A percentile compares a stretch with the other conserved stretches of the same genome.
Evolutionary conservation across 1,140 invertebrate species (phyloP).

Genomic region (Marisa cornuarietis): DNA sequence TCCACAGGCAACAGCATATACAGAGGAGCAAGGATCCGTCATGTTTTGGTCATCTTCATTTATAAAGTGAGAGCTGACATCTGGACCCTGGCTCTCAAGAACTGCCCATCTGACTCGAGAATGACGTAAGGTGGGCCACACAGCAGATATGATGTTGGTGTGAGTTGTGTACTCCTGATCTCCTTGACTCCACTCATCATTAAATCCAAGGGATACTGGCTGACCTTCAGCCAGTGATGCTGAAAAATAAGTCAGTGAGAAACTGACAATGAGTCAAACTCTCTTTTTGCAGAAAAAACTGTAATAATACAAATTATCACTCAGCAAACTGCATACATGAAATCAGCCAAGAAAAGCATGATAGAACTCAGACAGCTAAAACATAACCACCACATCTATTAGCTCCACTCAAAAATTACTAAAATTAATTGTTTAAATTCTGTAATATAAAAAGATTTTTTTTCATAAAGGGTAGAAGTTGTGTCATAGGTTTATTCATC

Average conservation of each 20-base stretch:
- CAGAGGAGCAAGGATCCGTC: slow-evolving; percentile 37
- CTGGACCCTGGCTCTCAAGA: slow-evolving; percentile 23
- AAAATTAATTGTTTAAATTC: no score
- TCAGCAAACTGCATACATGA: no score
- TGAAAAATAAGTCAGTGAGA: neutral
- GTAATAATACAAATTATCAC: no score
- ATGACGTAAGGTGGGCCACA: slow-evolving; percentile 50
- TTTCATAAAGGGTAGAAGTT: no score
- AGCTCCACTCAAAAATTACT: no score
- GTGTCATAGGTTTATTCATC: no score
- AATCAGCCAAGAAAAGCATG: no score
- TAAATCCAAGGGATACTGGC: slow-evolving; percentile 28
- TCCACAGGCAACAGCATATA: slow-evolving; percentile 33
- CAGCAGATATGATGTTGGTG: slow-evolving; percentile 45
- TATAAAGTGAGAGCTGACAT: slow-evolving; percentile 34
- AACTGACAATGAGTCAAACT: no score
- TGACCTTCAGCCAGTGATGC: slow-evolving; percentile 18
- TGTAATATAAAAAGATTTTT: no score
- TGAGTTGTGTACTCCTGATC: slow-evolving; percentile 47
- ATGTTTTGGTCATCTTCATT: slow-evolving; percentile 6
- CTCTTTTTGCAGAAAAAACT: no score
- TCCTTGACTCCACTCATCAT: slow-evolving; percentile 28
- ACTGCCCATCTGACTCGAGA: slow-evolving; percentile 43
- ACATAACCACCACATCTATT: no score
- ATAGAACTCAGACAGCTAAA: no score